Percentiles rank a stretch among this genome's conserved stretches.
Evolutionary conservation across 2,113 vertebrate species (phyloP).

Genomic region (Orycteropus afer): DNA sequence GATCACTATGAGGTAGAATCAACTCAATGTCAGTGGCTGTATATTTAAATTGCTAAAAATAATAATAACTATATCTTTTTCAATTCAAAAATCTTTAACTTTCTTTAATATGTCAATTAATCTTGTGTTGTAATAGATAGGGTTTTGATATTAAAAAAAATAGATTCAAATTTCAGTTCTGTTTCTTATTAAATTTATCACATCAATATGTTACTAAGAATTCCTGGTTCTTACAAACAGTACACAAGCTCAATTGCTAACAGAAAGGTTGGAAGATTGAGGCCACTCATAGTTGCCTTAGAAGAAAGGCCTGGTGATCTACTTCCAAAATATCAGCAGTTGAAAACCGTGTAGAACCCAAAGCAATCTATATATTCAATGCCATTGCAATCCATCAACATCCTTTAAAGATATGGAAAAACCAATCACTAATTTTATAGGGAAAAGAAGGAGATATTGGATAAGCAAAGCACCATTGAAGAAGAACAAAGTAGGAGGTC

Average conservation of each 20-base stretch:
- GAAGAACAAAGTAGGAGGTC: no score
- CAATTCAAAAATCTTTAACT: not conserved
- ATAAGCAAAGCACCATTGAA: no score
- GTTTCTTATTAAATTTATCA: not conserved
- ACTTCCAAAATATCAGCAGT: not conserved
- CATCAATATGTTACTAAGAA: not conserved
- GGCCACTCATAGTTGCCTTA: not conserved
- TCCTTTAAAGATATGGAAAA: no score
- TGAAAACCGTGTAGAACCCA: no score
- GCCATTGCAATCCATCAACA: no score
- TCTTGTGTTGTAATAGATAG: not conserved
- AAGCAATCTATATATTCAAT: no score
- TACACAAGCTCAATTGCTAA: not conserved
- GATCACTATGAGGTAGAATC: no score
- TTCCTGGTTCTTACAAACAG: not conserved
- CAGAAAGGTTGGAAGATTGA: not conserved
- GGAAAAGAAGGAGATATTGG: no score
- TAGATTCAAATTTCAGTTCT: not conserved
- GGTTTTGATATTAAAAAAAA: not conserved
- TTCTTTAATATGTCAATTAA: not conserved
- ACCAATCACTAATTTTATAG: no score
- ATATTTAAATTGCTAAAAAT: constrained; percentile 5
- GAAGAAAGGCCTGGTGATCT: not conserved
- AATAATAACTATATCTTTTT: not conserved
- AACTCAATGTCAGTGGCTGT: no score